Evolutionary conservation across 2,113 vertebrate genomes (phyloP), one percentile per base, ranked within the genome.

Genomic region (Dryoscopus gambensis): DNA sequence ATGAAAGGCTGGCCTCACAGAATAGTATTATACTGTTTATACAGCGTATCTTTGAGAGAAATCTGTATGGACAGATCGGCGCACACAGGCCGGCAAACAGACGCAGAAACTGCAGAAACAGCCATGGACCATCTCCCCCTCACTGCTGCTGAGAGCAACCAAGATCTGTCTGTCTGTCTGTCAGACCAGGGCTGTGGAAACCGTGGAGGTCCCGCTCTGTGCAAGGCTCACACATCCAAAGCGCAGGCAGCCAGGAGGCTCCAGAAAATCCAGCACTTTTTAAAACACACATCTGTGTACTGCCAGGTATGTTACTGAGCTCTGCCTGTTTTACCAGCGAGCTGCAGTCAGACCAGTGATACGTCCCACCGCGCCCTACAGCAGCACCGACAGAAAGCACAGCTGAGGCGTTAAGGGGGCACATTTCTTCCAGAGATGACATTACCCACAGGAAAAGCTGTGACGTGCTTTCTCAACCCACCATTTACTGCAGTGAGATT

Each of bases 271-370:
- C 69, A 73, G 33, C 35, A 11, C 22, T 5, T 75, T 63, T 63
- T 10, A 17, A 70, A 88, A 68, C 68, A 15, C 12, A 2, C 7
- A 3, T 9, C 42, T 25, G 30, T n/a, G 37, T 12, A 2, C 46
- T 42, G 55, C 42, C 57, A 62, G 16, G 50, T 7, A 5, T 0
- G 3, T 7, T 40, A 35, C 46, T 49, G 57, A 60, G 6, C 60
- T 39, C 56, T 2, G 2, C 17, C 49, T 2, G 0, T 13, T 50
- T 20, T 4, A 52, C 30, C 2, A 1, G 63, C 5, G 49, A 53
- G 2, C 68, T 50, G 77, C 56, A 67, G 47, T 15, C 52, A 35
- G 20, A n/a, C 4, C 53, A 46, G 50, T 20, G 49, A 50, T 3
- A 10, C 4, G 31, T 42, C 55, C 27, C 56, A 47, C 70, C 31